Base-by-base conservation (phyloP, 2,888 invertebrate genomes). In the Agelastica alni region DNA sequence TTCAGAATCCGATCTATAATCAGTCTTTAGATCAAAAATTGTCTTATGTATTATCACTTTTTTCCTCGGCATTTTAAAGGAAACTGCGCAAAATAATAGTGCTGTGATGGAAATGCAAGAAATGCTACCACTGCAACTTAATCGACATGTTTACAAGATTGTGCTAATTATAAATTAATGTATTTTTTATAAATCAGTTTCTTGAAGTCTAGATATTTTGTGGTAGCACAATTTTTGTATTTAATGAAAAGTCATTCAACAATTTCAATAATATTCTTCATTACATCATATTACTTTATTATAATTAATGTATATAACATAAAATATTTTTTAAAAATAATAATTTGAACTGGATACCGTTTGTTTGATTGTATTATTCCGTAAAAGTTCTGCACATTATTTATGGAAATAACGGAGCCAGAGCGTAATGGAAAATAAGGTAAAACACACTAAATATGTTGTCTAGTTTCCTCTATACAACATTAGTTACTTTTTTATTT, bases 81-180 rank as follows among this genome's bases (percentile, higher is more conserved):
- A 53, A 51, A 54, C 51, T 56, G 39, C 39, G 48, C 59, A 59
- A 59, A 56, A 51, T 53, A 54, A 30, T 51, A 54, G 54, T 55
- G 53, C 54, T 49, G 34, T 37, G 32, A 46, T 16, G 42, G 48
- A 41, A 51, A 42, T 22, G 42, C 39, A 49, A 32, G 32, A 34
- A 34, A 31, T 41, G 32, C 51, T 45, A 47, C 56, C 51, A 56
- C 51, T 41, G 22, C 46, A 46, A 30, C 14, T 32, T 13, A 49
- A 41, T 20, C 41, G 49, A 49, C 14, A 16, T 36, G 17, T 22
- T 41, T 20, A 48, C 30, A 51, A 34, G 17, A 14, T n/a, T 12
- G n/a, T 39, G 34, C 34, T 34, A 44, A 36, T 51, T 22, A 51
- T 44, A 17, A 32, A 22, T 36, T 44, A 52, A 46, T 39, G 20